These are phyloP conservation scores for Lagocephalus sceleratus DNA, from an alignment of 2,797 vertebrate genomes.

Conservation along the genomic window DNA sequence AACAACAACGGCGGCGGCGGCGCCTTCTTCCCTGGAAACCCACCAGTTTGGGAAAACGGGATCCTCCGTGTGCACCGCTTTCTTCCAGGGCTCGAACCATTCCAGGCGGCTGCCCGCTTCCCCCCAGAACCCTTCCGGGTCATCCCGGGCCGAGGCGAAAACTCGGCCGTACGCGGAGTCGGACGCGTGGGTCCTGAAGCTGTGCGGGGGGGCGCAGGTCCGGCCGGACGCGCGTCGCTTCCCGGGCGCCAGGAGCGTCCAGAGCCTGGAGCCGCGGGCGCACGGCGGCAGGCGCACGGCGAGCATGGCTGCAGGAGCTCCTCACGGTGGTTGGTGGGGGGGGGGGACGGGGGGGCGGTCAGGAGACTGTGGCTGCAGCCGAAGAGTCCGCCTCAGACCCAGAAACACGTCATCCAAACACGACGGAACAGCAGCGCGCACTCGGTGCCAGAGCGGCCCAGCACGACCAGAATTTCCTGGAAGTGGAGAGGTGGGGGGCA, in stretches of 20 bases:
- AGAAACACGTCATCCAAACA: too few relatives aligned
- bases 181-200: conserved; percentile 33
- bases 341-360: too few relatives aligned
- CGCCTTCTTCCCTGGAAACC: conserved; percentile 32
- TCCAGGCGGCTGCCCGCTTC: conserved; percentile 69
- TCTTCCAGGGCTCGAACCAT: conserved; percentile 86
- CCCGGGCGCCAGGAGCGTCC: conserved; percentile 8
- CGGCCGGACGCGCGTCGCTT: conserved; percentile 3
- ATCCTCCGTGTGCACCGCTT: conserved; percentile 75
- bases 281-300: conserved; percentile 2
- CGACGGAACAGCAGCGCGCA: too few relatives aligned
- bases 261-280: neutral
- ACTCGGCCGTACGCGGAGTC: conserved; percentile 66
- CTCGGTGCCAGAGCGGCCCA: too few relatives aligned
- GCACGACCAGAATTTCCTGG: too few relatives aligned
- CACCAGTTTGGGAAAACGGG: conserved; percentile 83
- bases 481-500: too few relatives aligned
- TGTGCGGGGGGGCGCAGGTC: neutral
- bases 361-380: conserved; percentile 2
- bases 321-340: too few relatives aligned
- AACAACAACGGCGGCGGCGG: neutral
- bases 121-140: conserved; percentile 82
- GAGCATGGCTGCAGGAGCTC: conserved; percentile 17
- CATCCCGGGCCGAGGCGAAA: conserved; percentile 71
- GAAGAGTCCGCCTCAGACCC: neutral